Evolutionary conservation across 2,797 vertebrate species (phyloP), one percentile per base, ranked within the genome.

Genomic region (Crenuchus spilurus): DNA sequence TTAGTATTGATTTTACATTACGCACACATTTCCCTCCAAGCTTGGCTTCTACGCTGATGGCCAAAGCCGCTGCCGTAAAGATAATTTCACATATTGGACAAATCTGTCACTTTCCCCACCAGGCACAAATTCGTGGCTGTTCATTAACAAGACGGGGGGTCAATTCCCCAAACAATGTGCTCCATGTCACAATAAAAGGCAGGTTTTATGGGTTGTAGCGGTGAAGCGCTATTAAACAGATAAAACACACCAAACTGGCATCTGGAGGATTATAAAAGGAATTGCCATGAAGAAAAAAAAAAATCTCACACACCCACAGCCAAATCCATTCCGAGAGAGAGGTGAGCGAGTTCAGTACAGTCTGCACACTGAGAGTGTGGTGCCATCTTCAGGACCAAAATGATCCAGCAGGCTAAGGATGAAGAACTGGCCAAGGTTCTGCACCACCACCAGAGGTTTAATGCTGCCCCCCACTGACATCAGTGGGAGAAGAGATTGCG

Each of bases 261-360:
- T 83, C 82, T 77, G 74, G 82, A 83, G 82, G 76, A 81, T 83
- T 83, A 80, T 83, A 80, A 83, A 83, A 81, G 75, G 87, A 90
- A 91, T 88, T 92, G 90, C 89, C 89, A 90, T 89, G 89, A 89
- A 91, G 91, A 68, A 90, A 92, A 79, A 76, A 64, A 88, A 89
- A 90, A 92, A 68, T 60, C 90, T 89, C 83, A 87, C 88, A 87
- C 85, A 86, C 88, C 85, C 80, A 81, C 80, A 83, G 84, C 85
- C 81, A 81, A 79, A 74, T 78, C 67, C 72, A 58, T 76, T 72
- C 70, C 61, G 69, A 30, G 63, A 75, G 61, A 39, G 77, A 72
- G 80, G 74, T 82, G 75, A 82, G 24, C 58, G 80, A 66, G 80
- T 82, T 64, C 80, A 79, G 46, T 37, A 22, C 30, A 31, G 46